Percentiles rank a stretch among this genome's conserved stretches.
Evolutionary conservation across 2,113 vertebrate species (phyloP).

Genomic region (Triplophysa siluroides): DNA sequence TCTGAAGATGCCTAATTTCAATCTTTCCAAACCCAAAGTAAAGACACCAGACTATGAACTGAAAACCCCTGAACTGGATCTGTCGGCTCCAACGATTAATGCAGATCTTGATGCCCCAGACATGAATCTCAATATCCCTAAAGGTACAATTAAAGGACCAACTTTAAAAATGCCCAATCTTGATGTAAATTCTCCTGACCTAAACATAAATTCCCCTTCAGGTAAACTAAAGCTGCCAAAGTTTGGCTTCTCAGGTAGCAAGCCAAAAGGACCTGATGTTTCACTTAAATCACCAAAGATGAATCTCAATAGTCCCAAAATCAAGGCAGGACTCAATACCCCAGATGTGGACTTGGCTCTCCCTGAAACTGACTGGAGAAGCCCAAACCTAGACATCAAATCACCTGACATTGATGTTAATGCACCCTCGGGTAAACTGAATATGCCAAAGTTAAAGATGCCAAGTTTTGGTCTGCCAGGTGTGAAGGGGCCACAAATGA

Average conservation of each 20-base stretch:
- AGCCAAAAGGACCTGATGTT: constrained; percentile 49
- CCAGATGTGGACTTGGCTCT: constrained; percentile 55
- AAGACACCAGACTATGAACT: constrained; percentile 39
- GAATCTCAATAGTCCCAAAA: constrained; percentile 53
- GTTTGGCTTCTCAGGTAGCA: constrained; percentile 52
- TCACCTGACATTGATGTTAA: constrained; percentile 37
- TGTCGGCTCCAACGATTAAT: constrained; percentile 35
- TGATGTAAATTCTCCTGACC: constrained; percentile 16
- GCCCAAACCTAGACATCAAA: constrained; percentile 28
- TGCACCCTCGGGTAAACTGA: constrained; percentile 53
- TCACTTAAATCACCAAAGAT: constrained; percentile 54
- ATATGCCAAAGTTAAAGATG: constrained; percentile 51
- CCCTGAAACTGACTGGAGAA: constrained; percentile 36
- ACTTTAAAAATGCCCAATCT: constrained; percentile 33
- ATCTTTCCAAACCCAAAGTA: constrained; percentile 52
- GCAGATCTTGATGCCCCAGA: constrained; percentile 51
- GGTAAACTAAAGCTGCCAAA: constrained; percentile 23
- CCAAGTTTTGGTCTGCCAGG: constrained; percentile 12
- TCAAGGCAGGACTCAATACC: constrained; percentile 57
- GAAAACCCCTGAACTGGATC: constrained; percentile 35
- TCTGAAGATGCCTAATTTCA: constrained; percentile 62
- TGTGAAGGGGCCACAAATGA: constrained; percentile 46
- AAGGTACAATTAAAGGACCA: constrained; percentile 52
- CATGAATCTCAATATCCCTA: constrained; percentile 2
- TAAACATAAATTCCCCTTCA: constrained; percentile 30